Evolutionary conservation across 1,140 invertebrate species (phyloP), one percentile per base, ranked within the genome.

Genomic region (Leptonema lineaticorne): DNA sequence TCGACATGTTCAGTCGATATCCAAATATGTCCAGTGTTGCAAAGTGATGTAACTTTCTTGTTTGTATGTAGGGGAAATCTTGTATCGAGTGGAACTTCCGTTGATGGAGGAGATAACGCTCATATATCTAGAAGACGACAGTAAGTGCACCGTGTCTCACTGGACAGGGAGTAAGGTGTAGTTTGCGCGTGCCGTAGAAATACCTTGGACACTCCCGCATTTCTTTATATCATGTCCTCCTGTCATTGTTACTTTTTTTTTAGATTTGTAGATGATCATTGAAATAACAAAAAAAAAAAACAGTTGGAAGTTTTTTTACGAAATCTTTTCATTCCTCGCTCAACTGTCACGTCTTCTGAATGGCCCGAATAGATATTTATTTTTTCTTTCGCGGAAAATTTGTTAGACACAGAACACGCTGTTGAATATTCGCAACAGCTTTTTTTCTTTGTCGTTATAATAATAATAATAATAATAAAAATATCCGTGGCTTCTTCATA

Each of bases 71-170:
- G 87, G 87, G 84, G 90, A 92, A 88, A 91, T 92, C 87, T 90
- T 92, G 87, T 92, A 90, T 86, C 89, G 90, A 83, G 90, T 92
- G 87, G 89, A 91, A 87, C 88, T 92, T 85, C 90, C 90, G 82
- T 90, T 90, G 88, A 90, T 91, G 89, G 90, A 92, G 87, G 90
- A 92, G 87, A 90, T 92, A 84, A 92, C 90, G 79, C 88, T 92
- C 85, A 91, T 92, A 85, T 91, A 91, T 90, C 88, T 92, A 87
- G 90, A 92, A 88, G 90, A 83, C 80, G 81, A 83, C 79, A 80
- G 81, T 83, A 83, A 83, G 81, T 83, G 77, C 37, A 62, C 63
- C 58, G 67, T 66, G n/a, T n/a, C n/a, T n/a, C 53, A 53, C 67
- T 60, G 66, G 62, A 64, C 78, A 80, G 80, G 81, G 81, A 82